phyloP scores from a whole-genome alignment of 2,113 vertebrate species.

The Otolemur garnettii region DNA sequence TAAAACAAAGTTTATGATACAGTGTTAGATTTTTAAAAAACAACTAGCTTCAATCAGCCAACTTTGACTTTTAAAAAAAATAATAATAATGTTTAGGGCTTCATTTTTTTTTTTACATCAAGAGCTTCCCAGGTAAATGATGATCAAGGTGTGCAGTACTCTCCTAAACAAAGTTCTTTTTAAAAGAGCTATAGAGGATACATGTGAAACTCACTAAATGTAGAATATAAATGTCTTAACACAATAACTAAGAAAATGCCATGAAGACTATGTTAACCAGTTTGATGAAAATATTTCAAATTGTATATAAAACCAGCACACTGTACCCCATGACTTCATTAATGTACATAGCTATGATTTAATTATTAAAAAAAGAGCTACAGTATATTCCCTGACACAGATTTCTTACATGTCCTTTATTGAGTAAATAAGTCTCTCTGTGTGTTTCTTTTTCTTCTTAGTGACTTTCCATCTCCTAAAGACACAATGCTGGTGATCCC shows the following conservation, averaged over 20 bases:
- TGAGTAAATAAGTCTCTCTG: not conserved
- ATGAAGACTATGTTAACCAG: too few species aligned
- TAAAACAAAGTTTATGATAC: constrained; percentile 25
- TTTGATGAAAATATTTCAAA: too few species aligned
- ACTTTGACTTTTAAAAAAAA: not conserved
- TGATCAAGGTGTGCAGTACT: not conserved
- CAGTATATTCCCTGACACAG: not conserved
- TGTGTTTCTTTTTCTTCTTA: not conserved
- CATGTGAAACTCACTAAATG: too few species aligned
- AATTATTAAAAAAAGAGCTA: not conserved
- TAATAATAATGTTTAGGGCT: constrained; percentile 66
- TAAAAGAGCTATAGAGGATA: not conserved
- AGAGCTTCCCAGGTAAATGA: constrained; percentile 34
- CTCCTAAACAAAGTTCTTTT: constrained; percentile 13
- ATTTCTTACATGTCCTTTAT: not conserved
- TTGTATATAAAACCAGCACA: too few species aligned
- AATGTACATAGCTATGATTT: too few species aligned
- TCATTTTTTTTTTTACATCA: constrained; percentile 28
- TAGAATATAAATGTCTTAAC: too few species aligned
- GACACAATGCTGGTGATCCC: not conserved
- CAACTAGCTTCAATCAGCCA: not conserved
- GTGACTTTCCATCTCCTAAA: not conserved
- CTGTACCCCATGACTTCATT: too few species aligned
- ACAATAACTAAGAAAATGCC: too few species aligned
- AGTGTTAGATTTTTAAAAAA: constrained; percentile 17